Evolutionary conservation across 53 echinoderm and acorn worm species (phyloP).

Genomic region (Crossaster papposus): DNA sequence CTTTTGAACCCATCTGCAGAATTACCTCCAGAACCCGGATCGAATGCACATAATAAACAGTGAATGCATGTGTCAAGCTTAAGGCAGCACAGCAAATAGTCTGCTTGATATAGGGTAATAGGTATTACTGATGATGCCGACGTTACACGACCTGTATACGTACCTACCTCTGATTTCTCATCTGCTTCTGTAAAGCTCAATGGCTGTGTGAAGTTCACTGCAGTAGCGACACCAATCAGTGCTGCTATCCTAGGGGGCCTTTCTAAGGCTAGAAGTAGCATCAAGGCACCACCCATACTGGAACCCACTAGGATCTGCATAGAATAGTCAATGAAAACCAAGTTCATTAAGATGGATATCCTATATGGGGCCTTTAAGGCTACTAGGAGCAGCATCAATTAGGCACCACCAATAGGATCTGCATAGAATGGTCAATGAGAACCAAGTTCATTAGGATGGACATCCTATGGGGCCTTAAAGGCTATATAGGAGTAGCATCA

Average conservation of each 20-base stretch:
- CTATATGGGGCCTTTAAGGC: too few relatives aligned
- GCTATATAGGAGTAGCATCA: too few relatives aligned
- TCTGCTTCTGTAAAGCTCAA: slow-evolving; percentile 41
- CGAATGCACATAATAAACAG: too few relatives aligned
- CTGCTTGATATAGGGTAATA: background rate
- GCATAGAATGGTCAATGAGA: background rate
- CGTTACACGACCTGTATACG: background rate
- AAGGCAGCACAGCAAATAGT: background rate
- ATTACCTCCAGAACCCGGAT: too few relatives aligned
- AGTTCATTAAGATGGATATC: background rate
- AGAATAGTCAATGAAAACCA: background rate
- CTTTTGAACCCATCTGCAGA: too few relatives aligned
- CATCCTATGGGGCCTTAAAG: too few relatives aligned
- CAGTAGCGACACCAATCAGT: slow-evolving; percentile 72
- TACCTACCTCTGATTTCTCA: slow-evolving; percentile 7
- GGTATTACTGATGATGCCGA: too few relatives aligned
- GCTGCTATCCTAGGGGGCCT: slow-evolving; percentile 73
- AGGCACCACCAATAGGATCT: slow-evolving; percentile 32
- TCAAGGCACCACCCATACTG: slow-evolving; percentile 83
- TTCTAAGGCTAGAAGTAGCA: slow-evolving; percentile 76
- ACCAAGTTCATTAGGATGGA: background rate
- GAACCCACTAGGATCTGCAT: slow-evolving; percentile 82
- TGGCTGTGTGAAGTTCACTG: slow-evolving; percentile 50
- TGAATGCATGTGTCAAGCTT: too few relatives aligned
- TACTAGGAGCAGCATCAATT: too few relatives aligned